Evolutionary conservation across 2,797 vertebrate genomes (phyloP), one percentile per base, ranked within the genome.

Genomic region (Sebastes hopkinsi): DNA sequence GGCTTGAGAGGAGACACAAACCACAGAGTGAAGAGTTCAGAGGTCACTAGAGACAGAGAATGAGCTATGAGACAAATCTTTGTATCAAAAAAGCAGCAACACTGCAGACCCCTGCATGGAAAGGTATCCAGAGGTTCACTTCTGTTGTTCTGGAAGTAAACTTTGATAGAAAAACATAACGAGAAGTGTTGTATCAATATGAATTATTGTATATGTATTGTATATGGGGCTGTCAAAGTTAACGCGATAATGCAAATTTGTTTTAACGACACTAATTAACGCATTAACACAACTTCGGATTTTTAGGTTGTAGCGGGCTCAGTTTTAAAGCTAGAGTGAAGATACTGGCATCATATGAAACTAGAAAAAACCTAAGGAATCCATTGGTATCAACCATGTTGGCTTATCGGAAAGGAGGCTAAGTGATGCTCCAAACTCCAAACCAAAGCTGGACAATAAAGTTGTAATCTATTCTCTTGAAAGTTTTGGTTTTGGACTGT

Each of bases 1-100:
- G 16, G 80, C 81, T 85, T 86, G 72, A 88, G 81, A 55, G n/a
- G 75, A 85, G 74, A 77, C 16, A n/a, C 59, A 76, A 79, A 81
- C 75, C 79, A 68, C 67, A 69, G 61, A 80, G 81, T 23, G 7
- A 69, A 71, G 8, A 77, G 88, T 50, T 91, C 88, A 88, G 62
- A 88, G 91, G 84, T 88, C 85, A 83, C 52, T 5, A 5, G 67
- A 75, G 36, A 72, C 22, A 61, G 46, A 80, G 67, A 87, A 84
- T 74, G 75, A 85, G 80, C 68, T 70, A 59, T 10, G 34, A 81
- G 30, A 65, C 22, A 69, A 71, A 75, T 77, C 22, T 50, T 36
- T 83, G 72, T 11, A 62, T 71, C 52, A 80, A 80, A 76, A 29
- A 23, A 76, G 56, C 20, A 50, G 64, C 72, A 50, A 52, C 6